Conservation (phyloP, 1,140 invertebrate species). For the Trialeurodes vaporariorum region DNA sequence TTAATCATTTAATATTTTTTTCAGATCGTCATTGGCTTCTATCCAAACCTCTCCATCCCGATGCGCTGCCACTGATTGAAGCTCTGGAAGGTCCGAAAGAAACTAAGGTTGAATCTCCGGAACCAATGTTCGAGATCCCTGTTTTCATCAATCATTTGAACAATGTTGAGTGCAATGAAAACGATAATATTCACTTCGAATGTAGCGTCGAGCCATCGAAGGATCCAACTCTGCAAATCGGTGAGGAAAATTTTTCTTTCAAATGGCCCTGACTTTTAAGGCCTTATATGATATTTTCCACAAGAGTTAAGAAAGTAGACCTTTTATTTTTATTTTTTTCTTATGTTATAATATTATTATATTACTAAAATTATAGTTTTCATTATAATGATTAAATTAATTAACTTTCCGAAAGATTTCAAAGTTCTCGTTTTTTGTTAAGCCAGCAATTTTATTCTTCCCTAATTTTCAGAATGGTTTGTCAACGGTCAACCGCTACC, state of each 20-base stretch:
- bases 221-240: conserved; percentile 84
- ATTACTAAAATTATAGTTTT: too few relatives aligned
- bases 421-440: too few relatives aligned
- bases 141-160: conserved; percentile 84
- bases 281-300: too few relatives aligned
- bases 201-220: conserved; percentile 87
- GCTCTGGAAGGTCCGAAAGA: conserved; percentile 68
- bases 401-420: too few relatives aligned
- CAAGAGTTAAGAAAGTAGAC: too few relatives aligned
- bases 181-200: conserved; percentile 86
- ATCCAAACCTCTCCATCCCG: conserved; percentile 79
- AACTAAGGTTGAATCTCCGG: conserved; percentile 46
- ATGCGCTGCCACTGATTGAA: conserved; percentile 75
- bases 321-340: too few relatives aligned
- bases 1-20: conserved; percentile 14
- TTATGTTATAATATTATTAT: too few relatives aligned
- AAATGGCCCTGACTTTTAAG: background rate
- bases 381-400: too few relatives aligned
- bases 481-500: conserved; percentile 71
- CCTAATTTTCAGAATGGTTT: conserved; percentile 68
- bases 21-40: conserved; percentile 69
- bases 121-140: conserved; percentile 68
- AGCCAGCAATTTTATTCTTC: too few relatives aligned
- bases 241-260: conserved; percentile 25
- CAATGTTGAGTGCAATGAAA: conserved; percentile 79